Evolutionary conservation across 2,797 vertebrate genomes (phyloP).

Genomic region (Cyprinodon diabolis): DNA sequence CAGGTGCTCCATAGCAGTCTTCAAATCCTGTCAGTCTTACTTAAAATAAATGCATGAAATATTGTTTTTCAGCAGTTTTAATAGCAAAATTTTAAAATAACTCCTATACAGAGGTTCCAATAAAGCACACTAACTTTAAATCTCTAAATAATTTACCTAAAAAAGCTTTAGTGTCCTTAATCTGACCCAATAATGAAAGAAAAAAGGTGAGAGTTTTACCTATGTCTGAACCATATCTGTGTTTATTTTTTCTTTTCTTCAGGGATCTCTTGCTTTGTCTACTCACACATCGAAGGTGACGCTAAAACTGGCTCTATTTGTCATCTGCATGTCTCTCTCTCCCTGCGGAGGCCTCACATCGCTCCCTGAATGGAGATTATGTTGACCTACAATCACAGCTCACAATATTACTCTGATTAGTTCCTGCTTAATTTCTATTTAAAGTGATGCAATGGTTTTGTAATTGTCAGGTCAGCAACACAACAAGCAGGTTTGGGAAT

Average conservation of each 20-base stretch:
- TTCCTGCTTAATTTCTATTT: conserved; percentile 48
- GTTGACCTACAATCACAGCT: conserved; percentile 32
- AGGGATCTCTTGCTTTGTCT: conserved; percentile 57
- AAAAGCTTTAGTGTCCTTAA: conserved; percentile 56
- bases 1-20: not conserved
- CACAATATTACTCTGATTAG: conserved; percentile 44
- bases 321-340: conserved; percentile 48
- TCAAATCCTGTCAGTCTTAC: not conserved
- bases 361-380: conserved; percentile 62
- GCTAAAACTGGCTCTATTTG: conserved; percentile 65
- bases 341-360: conserved; percentile 40
- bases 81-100: not conserved
- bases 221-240: conserved; percentile 38
- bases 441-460: conserved; percentile 42
- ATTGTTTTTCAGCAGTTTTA: not conserved
- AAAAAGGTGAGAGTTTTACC: conserved; percentile 37
- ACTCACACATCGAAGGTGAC: conserved; percentile 77
- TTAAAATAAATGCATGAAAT: not conserved
- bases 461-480: conserved; percentile 19
- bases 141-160: conserved; percentile 35
- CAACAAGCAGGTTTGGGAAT: conserved; percentile 25
- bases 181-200: conserved; percentile 34
- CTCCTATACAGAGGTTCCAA: too few species aligned
- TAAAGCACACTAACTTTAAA: conserved; percentile 34
- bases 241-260: conserved; percentile 64